Conservation (phyloP, 1,140 invertebrate genomes). For the Drosophila simulans region DNA sequence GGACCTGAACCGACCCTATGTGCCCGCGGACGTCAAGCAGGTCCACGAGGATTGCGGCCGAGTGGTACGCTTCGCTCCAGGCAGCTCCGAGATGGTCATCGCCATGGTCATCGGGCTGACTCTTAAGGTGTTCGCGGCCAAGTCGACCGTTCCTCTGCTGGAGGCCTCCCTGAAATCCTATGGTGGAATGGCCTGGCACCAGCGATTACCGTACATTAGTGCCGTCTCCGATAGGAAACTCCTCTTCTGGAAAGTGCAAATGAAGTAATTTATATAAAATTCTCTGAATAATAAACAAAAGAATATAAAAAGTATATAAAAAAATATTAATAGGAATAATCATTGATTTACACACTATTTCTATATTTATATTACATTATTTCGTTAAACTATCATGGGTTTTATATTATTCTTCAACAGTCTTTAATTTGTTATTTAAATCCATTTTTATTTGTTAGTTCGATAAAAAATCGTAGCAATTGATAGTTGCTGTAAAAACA, state of each 20-base stretch:
- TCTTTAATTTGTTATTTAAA: background rate
- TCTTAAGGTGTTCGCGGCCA: constrained; percentile 87
- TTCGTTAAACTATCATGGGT: no score
- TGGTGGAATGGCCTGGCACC: constrained; percentile 88
- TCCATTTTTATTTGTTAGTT: background rate
- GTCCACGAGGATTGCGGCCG: constrained; percentile 87
- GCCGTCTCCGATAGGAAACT: constrained; percentile 87
- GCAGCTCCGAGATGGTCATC: constrained; percentile 86
- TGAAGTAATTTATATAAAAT: constrained; percentile 84
- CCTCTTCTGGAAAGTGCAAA: constrained; percentile 87
- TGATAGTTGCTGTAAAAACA: background rate
- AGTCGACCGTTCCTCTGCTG: constrained; percentile 86
- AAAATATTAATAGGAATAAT: background rate
- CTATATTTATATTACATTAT: no score
- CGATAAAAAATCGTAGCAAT: background rate
- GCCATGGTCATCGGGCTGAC: constrained; percentile 86
- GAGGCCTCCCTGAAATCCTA: constrained; percentile 86
- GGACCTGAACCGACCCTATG: constrained; percentile 87
- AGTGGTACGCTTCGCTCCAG: constrained; percentile 85
- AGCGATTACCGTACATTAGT: constrained; percentile 87
- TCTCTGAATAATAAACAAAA: background rate
- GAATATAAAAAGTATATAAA: background rate
- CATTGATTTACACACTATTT: no score
- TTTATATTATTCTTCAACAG: no score
- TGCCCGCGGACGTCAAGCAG: constrained; percentile 86